A percentile compares a stretch with the other conserved stretches of the same genome.
phyloP scores from a whole-genome alignment of 2,888 invertebrate genomes.

The Epirrhoe alternata region DNA sequence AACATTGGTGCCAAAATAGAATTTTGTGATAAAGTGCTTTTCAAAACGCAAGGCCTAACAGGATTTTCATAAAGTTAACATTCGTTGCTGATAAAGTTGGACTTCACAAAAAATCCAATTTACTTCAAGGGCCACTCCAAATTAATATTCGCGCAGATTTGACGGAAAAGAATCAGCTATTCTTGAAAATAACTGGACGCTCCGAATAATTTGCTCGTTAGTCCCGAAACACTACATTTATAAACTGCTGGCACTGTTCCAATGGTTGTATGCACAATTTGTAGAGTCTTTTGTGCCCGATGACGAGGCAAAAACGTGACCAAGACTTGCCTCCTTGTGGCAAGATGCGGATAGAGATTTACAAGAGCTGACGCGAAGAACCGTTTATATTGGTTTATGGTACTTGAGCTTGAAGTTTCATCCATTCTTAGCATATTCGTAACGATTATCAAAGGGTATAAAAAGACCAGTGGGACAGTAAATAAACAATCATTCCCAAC shows the following conservation, averaged over 20 bases:
- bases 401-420: slow-evolving; percentile 6
- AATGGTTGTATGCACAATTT: slow-evolving; percentile 66
- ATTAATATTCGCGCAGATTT: slow-evolving; percentile 25
- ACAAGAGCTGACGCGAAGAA: slow-evolving; percentile 28
- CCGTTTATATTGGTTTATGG: slow-evolving; percentile 35
- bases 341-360: slow-evolving; percentile 48
- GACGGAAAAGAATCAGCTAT: slow-evolving; percentile 26
- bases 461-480: no score
- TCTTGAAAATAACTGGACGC: slow-evolving; percentile 44
- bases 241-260: slow-evolving; percentile 74
- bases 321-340: slow-evolving; percentile 53
- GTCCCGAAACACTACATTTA: slow-evolving; percentile 68
- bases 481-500: neutral
- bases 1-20: no score
- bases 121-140: slow-evolving; percentile 8
- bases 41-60: no score
- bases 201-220: slow-evolving; percentile 70
- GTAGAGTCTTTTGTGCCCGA: slow-evolving; percentile 62
- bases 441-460: neutral
- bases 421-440: neutral
- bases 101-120: slow-evolving; percentile 14
- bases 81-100: neutral
- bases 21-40: no score
- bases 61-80: no score
- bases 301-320: slow-evolving; percentile 73